Evolutionary conservation across 2,888 invertebrate species (phyloP).

Genomic region (Macropis europaea): DNA sequence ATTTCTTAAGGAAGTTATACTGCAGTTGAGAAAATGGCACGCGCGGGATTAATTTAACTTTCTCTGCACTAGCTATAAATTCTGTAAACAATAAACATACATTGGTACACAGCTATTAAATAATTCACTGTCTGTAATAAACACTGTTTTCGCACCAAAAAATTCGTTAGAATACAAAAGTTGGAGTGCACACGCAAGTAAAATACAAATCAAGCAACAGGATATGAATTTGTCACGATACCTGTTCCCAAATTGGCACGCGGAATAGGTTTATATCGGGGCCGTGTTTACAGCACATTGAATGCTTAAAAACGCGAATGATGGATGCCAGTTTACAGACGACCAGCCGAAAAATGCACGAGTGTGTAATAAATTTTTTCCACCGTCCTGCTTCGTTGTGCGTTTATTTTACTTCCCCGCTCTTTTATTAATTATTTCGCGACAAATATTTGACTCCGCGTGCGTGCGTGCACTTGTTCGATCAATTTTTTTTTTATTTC

Average conservation of each 20-base stretch:
- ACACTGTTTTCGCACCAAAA: too few species aligned
- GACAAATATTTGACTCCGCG: not conserved
- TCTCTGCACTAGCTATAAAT: too few species aligned
- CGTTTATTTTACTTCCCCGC: not conserved
- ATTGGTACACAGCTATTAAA: too few species aligned
- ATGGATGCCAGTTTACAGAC: not conserved
- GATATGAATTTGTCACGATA: conserved; percentile 17
- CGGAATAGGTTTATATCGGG: not conserved
- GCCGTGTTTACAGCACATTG: not conserved
- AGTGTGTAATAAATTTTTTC: not conserved
- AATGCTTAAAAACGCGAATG: not conserved
- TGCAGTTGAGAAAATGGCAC: too few species aligned
- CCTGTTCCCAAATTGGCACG: conserved; percentile 1
- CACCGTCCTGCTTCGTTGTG: not conserved
- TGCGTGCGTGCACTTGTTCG: not conserved
- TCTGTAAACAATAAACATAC: too few species aligned
- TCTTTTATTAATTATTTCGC: conserved; percentile 21
- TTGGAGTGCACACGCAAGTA: too few species aligned
- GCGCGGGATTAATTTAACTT: too few species aligned
- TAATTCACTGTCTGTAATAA: too few species aligned
- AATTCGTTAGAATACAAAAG: too few species aligned
- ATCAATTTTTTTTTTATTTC: conserved; percentile 18
- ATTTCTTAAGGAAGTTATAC: too few species aligned
- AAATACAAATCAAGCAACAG: not conserved
- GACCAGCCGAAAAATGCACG: not conserved